Base-by-base conservation (phyloP, 92 coral and sea anemone genomes). In the Phymanthus crucifer region DNA sequence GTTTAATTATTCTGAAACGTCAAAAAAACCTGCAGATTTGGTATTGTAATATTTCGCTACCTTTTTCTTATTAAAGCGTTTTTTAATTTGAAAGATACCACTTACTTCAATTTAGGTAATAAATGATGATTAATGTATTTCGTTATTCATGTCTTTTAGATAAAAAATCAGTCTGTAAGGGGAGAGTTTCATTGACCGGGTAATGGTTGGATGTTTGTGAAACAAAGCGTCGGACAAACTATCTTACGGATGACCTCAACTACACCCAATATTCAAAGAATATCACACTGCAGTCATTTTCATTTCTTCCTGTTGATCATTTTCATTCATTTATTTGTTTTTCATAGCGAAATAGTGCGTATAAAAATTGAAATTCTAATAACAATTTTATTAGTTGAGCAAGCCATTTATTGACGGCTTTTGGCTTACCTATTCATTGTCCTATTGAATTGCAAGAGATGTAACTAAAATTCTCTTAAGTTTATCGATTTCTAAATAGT, bases 341-440 rank as follows among this genome's bases (percentile, higher is more conserved):
- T 77, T 77, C 40, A 40, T 77, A 75, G 79, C 79, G 70, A 75
- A 75, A 61, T 64, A 64, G 81, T 77, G 81, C 81, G 65, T 77
- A 64, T 77, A 77, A 77, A 75, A 77, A 77, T 77, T 77, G 78
- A 48, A 74, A 35, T 29, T 77, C 65, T 77, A 6, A 35, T 40
- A 61, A 16, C 72, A 77, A 77, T 35, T 64, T 75, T 54, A 75
- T 32, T 12, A 36, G 48, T 40, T 71, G 75, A 71, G 68, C 81
- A 48, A 26, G 69, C 40, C 47, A 75, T 32, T 37, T 36, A 27
- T 61, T 24, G 11, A 21, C 31, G 64, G 34, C 27, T 24, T 9
- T 61, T 61, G 26, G 68, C 68, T 61, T 61, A 34, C 2, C 68
- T 61, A 61, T 61, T 61, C 68, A 61, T 61, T 61, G 68, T 61